Evolutionary conservation across 2,888 invertebrate species (phyloP), one percentile per base, ranked within the genome.

Genomic region (Hirtodrosophila confusa): DNA sequence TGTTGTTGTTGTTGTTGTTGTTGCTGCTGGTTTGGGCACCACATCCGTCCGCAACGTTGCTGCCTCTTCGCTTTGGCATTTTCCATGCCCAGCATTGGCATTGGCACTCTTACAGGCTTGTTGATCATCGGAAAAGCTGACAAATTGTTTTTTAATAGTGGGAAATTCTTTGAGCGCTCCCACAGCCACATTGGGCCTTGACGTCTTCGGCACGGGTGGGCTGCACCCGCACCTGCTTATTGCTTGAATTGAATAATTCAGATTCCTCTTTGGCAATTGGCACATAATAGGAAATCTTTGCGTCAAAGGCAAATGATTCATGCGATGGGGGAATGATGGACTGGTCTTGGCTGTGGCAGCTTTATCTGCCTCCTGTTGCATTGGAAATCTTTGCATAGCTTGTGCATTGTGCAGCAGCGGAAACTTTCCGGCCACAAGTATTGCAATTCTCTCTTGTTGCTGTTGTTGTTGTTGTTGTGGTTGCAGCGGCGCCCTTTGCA

Each of bases 91-190:
- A 61, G 24, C 61, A 62, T 45, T 39, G 44, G 43, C 53, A 33
- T 56, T 48, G 41, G 44, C 51, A 31, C 47, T 61, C 58, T 54
- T 63, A 65, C 61, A 62, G 58, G 29, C 41, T 50, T 57, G 56
- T 54, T 45, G 48, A 60, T 61, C 49, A 70, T 77, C 64, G 70
- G 64, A 57, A 69, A 78, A 84, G 48, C 69, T 69, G 72, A 80
- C 70, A 77, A 85, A 86, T 88, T 54, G 72, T 47, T 86, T 80
- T 84, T 86, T 86, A 84, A 80, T 84, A 73, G 79, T 69, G 53
- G 87, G 80, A 76, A 80, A 85, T 75, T 71, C 66, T 36, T 53
- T 65, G 11, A 33, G 17, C 44, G 29, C 24, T 33, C 23, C 35
- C 65, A 57, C 50, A 39, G 57, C 36, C 45, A 33, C 37, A 49